These are phyloP conservation scores for Pseudochromis fuscus DNA, from an alignment of 2,797 vertebrate species.

Conservation along the genomic window DNA sequence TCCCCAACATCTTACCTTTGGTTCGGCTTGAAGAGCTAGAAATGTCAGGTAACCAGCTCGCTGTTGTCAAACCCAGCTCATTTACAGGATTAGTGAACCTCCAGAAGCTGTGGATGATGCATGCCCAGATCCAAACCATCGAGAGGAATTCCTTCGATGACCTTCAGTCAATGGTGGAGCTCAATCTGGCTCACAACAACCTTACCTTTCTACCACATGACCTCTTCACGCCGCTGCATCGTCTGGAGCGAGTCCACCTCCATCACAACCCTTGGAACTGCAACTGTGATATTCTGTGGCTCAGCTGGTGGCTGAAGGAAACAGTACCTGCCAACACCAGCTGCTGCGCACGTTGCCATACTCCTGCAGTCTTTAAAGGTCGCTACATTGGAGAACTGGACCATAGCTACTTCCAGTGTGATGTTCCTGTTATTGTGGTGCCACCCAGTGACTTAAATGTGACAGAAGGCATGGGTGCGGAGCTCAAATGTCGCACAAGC, in stretches of 20 bases:
- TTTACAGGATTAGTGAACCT: slow-evolving; percentile 97
- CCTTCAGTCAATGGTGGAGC: slow-evolving; percentile 96
- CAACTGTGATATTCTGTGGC: slow-evolving; percentile 99
- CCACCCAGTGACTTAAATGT: slow-evolving; percentile 98
- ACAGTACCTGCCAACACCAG: slow-evolving; percentile 97
- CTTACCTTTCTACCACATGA: slow-evolving; percentile 98
- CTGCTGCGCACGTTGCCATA: slow-evolving; percentile 96
- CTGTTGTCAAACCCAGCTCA: slow-evolving; percentile 93
- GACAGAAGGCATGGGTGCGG: slow-evolving; percentile 97
- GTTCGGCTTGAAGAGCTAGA: slow-evolving; percentile 96
- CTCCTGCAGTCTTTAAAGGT: slow-evolving; percentile 92
- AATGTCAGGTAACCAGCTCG: slow-evolving; percentile 98
- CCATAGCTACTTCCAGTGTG: slow-evolving; percentile 98
- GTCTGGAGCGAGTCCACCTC: slow-evolving; percentile 95
- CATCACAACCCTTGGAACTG: slow-evolving; percentile 99
- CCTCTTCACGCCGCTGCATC: slow-evolving; percentile 96
- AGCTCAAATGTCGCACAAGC: slow-evolving; percentile 96
- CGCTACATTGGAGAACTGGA: slow-evolving; percentile 98
- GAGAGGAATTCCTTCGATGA: slow-evolving; percentile 99
- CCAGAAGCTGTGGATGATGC: slow-evolving; percentile 99
- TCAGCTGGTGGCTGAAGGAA: slow-evolving; percentile 99
- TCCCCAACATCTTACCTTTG: slow-evolving; percentile 96
- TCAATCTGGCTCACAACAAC: slow-evolving; percentile 99
- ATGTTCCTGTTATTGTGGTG: slow-evolving; percentile 96
- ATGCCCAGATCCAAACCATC: slow-evolving; percentile 97